phyloP scores from a whole-genome alignment of 2,888 invertebrate species.

The Trichopria drosophilae region DNA sequence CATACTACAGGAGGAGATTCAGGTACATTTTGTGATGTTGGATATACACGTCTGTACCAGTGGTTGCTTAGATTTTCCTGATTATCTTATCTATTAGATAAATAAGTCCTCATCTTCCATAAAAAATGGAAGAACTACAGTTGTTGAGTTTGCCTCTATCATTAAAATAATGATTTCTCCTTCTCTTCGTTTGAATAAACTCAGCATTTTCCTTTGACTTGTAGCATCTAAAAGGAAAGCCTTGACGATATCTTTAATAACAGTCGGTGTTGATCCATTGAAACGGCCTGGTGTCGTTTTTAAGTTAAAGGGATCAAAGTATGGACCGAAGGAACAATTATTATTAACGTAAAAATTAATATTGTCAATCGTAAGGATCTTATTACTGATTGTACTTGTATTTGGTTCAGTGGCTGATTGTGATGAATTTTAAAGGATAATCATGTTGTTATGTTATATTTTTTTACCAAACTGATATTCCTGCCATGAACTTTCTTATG shows the following conservation, averaged over 20 bases:
- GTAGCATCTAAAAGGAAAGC: slow-evolving; percentile 63
- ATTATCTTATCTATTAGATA: slow-evolving; percentile 61
- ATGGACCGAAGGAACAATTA: slow-evolving; percentile 63
- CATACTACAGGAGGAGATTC: slow-evolving; percentile 43
- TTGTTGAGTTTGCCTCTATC: slow-evolving; percentile 59
- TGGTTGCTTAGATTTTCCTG: slow-evolving; percentile 57
- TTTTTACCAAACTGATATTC: too few species aligned
- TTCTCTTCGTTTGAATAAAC: slow-evolving; percentile 61
- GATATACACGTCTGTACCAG: slow-evolving; percentile 25
- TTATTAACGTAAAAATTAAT: slow-evolving; percentile 60
- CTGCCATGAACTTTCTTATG: too few species aligned
- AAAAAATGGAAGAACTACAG: slow-evolving; percentile 61
- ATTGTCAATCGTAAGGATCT: slow-evolving; percentile 50
- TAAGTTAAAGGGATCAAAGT: slow-evolving; percentile 62
- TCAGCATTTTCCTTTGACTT: slow-evolving; percentile 62
- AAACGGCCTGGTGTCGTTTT: slow-evolving; percentile 61
- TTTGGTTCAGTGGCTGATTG: slow-evolving; percentile 57
- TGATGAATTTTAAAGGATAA: too few species aligned
- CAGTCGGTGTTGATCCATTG: slow-evolving; percentile 60
- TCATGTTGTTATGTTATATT: too few species aligned
- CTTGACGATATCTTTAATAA: slow-evolving; percentile 63
- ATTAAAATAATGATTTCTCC: slow-evolving; percentile 58
- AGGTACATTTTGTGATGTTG: slow-evolving; percentile 8
- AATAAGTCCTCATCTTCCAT: slow-evolving; percentile 62
- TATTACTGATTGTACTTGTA: slow-evolving; percentile 54